Percentiles rank a stretch among this genome's conserved stretches.
Evolutionary conservation across 2,113 vertebrate genomes (phyloP).

Genomic region (Hydrolagus affinis): DNA sequence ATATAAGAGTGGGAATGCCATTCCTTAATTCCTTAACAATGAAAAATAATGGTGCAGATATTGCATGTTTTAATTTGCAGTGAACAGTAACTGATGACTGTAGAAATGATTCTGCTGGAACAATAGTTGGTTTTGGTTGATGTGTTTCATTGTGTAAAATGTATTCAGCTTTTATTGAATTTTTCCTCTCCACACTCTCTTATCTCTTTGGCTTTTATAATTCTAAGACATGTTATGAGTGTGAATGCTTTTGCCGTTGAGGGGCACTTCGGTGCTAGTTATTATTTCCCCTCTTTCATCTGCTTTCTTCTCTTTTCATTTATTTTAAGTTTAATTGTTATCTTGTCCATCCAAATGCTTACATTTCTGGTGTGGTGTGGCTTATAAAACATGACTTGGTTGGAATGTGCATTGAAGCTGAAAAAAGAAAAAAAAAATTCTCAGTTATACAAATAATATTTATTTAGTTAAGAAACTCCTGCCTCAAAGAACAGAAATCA

Average conservation of each 20-base stretch:
- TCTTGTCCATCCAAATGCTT: not conserved
- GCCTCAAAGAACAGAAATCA: too few relatives aligned
- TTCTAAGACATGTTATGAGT: not conserved
- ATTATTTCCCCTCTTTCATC: not conserved
- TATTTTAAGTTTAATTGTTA: slow-evolving; percentile 10
- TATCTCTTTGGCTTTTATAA: not conserved
- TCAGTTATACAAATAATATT: too few relatives aligned
- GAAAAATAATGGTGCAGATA: not conserved
- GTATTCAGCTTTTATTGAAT: not conserved
- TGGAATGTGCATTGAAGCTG: not conserved
- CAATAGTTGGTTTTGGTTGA: too few relatives aligned
- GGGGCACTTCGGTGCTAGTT: not conserved
- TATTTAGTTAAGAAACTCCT: too few relatives aligned
- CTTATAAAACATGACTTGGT: not conserved
- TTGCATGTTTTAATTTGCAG: not conserved
- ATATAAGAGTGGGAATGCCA: not conserved
- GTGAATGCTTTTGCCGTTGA: not conserved
- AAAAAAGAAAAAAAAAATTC: not conserved
- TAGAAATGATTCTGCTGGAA: not conserved
- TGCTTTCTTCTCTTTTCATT: not conserved
- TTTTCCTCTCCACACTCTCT: not conserved
- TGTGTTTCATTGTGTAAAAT: not conserved
- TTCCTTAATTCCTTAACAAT: not conserved
- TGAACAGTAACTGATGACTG: not conserved
- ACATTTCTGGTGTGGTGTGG: not conserved